These are phyloP conservation scores for Oncorhynchus nerka DNA, from an alignment of 2,113 vertebrate genomes.

Conservation along the genomic window DNA sequence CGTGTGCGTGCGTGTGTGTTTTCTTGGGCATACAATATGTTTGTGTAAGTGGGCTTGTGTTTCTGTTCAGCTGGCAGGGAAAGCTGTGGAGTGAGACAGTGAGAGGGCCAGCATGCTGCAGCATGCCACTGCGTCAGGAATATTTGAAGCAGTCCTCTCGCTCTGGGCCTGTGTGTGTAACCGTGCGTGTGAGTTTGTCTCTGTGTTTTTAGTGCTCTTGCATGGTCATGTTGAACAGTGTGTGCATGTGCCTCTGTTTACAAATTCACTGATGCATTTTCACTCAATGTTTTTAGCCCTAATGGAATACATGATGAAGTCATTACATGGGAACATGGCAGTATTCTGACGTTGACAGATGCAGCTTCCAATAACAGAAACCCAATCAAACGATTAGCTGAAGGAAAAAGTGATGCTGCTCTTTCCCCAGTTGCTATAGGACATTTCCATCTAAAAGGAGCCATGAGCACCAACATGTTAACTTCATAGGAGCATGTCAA, in stretches of 20 bases:
- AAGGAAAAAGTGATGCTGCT: constrained; percentile 36
- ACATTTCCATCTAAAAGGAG: no score
- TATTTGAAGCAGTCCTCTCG: background rate
- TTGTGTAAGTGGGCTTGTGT: constrained; percentile 9
- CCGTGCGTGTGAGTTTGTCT: constrained; percentile 31
- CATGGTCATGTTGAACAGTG: no score
- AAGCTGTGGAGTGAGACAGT: constrained; percentile 35
- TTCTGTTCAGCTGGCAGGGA: constrained; percentile 28
- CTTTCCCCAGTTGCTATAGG: background rate
- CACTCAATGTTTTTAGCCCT: constrained; percentile 14
- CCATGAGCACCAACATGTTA: no score
- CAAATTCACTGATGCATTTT: constrained; percentile 53
- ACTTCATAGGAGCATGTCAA: no score
- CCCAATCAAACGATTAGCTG: constrained; percentile 51
- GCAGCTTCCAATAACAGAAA: constrained; percentile 44
- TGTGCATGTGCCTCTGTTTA: constrained; percentile 57
- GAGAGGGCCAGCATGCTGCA: constrained; percentile 49
- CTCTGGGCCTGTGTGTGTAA: constrained; percentile 8
- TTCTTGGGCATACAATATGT: constrained; percentile 2
- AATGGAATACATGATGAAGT: constrained; percentile 33
- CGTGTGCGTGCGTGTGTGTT: constrained; percentile 23
- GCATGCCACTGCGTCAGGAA: constrained; percentile 33
- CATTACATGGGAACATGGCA: constrained; percentile 40
- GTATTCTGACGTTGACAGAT: constrained; percentile 38
- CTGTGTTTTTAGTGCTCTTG: background rate